Percentiles rank a stretch among this genome's conserved stretches.
Evolutionary conservation across 2,113 vertebrate species (phyloP).

Genomic region (Chunga burmeisteri): DNA sequence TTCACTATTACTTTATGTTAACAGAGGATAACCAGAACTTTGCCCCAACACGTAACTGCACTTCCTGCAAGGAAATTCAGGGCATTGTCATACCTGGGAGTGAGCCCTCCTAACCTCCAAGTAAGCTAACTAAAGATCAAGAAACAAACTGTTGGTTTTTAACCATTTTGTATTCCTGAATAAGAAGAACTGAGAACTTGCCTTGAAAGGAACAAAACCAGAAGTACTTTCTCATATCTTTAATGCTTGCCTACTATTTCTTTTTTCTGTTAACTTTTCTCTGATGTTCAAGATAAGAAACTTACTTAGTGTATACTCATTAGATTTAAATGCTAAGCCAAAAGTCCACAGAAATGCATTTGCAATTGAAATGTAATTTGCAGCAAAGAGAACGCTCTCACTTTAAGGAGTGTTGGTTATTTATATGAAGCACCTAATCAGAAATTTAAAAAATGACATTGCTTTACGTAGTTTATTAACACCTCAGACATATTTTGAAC

Average conservation of each 20-base stretch:
- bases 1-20: not conserved
- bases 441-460: not conserved
- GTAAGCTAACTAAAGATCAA: not conserved
- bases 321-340: not conserved
- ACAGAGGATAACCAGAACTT: not conserved
- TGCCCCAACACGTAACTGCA: not conserved
- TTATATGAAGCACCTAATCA: not conserved
- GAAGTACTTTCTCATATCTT: not conserved
- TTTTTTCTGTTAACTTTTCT: not conserved
- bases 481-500: not conserved
- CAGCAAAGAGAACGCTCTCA: not conserved
- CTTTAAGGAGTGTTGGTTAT: constrained; percentile 9
- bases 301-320: not conserved
- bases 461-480: constrained; percentile 14
- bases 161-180: not conserved
- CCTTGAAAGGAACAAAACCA: not conserved
- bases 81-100: not conserved
- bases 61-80: not conserved
- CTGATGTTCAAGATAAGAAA: not conserved
- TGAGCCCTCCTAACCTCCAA: not conserved
- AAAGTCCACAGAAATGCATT: not conserved
- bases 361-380: constrained; percentile 60
- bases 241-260: not conserved
- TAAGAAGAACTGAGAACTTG: not conserved
- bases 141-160: not conserved